These are phyloP conservation scores for Nibea coibor DNA, from an alignment of 2,113 vertebrate genomes.

Conservation along the genomic window DNA sequence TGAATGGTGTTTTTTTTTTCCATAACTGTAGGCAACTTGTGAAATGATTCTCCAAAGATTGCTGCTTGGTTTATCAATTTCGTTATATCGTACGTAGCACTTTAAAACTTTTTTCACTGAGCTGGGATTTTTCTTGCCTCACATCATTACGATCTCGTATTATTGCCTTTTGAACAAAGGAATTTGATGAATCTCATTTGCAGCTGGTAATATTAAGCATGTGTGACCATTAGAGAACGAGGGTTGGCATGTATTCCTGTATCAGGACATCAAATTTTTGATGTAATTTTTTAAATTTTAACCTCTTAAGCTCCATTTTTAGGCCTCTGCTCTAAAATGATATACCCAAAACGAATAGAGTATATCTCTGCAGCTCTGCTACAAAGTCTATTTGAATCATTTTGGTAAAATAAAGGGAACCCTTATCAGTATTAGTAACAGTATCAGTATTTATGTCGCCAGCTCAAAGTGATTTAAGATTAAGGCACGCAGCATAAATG, in stretches of 20 bases:
- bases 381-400: too few relatives aligned
- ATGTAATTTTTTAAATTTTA: background rate
- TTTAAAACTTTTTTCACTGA: slow-evolving; percentile 1
- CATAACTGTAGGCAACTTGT: background rate
- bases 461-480: too few relatives aligned
- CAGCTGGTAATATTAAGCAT: background rate
- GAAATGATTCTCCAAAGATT: slow-evolving; percentile 17
- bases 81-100: background rate
- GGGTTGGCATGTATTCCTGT: background rate
- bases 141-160: background rate
- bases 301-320: too few relatives aligned
- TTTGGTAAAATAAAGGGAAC: too few relatives aligned
- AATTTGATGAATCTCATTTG: background rate
- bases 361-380: too few relatives aligned
- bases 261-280: background rate
- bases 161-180: background rate
- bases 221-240: background rate
- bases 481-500: too few relatives aligned
- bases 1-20: slow-evolving; percentile 34
- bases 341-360: too few relatives aligned
- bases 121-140: background rate
- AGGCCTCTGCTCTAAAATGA: too few relatives aligned
- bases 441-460: too few relatives aligned
- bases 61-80: background rate
- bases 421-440: too few relatives aligned